Conservation (phyloP, 2,888 invertebrate species). For the Amiota mariae region DNA sequence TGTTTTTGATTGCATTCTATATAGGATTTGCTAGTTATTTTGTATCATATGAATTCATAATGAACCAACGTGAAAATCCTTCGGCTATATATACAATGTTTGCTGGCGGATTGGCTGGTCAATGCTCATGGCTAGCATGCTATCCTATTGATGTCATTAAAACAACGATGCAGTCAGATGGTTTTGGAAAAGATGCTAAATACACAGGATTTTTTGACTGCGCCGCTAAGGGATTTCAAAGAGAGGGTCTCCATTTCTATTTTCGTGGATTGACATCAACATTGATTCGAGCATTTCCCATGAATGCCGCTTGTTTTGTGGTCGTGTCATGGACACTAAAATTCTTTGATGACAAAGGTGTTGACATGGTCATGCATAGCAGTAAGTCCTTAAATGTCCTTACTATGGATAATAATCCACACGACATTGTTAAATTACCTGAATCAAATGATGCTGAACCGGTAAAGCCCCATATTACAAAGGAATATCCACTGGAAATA, state of each 20-base stretch:
- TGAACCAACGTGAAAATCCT: conserved; percentile 74
- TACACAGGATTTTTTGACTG: conserved; percentile 86
- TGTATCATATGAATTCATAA: conserved; percentile 85
- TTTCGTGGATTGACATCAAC: conserved; percentile 85
- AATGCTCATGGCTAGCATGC: conserved; percentile 87
- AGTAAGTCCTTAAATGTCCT: conserved; percentile 45
- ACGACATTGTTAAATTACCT: neutral
- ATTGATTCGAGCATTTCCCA: conserved; percentile 89
- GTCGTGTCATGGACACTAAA: conserved; percentile 86
- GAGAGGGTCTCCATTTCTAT: conserved; percentile 83
- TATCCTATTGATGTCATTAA: conserved; percentile 95
- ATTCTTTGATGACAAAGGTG: conserved; percentile 44
- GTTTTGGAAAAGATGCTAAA: conserved; percentile 73
- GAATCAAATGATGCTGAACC: conserved; percentile 43
- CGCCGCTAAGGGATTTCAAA: conserved; percentile 78
- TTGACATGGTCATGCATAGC: conserved; percentile 43
- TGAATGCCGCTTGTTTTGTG: conserved; percentile 93
- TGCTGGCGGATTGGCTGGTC: conserved; percentile 91
- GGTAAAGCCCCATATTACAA: conserved; percentile 35
- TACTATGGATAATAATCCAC: conserved; percentile 47
- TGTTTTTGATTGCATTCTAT: neutral
- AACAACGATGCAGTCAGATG: conserved; percentile 87
- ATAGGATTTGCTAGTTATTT: conserved; percentile 86
- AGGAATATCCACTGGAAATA: neutral
- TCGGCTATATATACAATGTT: conserved; percentile 81